Conservation (phyloP, 1,140 invertebrate genomes). For the Zaprionus africanus region DNA sequence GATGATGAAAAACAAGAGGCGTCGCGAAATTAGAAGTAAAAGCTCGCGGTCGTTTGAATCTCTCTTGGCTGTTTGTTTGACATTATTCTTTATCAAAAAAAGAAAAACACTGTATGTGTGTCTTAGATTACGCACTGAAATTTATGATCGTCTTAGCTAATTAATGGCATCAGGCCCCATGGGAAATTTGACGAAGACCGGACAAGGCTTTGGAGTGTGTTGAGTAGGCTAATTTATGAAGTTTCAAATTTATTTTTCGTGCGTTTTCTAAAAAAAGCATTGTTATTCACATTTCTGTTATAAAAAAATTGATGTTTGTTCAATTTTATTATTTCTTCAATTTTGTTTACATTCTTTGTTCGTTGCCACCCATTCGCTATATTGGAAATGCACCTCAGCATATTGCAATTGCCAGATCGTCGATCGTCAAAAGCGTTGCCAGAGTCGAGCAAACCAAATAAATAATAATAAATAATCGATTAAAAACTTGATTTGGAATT, state of each 20-base stretch:
- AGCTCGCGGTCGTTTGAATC: constrained; percentile 18
- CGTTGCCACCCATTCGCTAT: no score
- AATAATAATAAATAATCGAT: not conserved
- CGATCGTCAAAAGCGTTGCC: not conserved
- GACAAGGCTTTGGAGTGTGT: not conserved
- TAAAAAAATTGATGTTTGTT: not conserved
- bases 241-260: not conserved
- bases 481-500: not conserved
- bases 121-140: constrained; percentile 49
- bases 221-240: constrained; percentile 1
- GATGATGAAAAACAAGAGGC: constrained; percentile 8
- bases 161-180: constrained; percentile 28
- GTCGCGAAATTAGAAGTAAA: constrained; percentile 57
- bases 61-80: constrained; percentile 52
- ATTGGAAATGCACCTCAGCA: no score
- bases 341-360: no score
- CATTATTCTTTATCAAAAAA: constrained; percentile 42
- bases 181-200: not conserved
- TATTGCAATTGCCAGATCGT: not conserved
- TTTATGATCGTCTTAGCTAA: constrained; percentile 39
- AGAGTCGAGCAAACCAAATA: not conserved
- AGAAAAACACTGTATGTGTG: constrained; percentile 16
- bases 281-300: no score
- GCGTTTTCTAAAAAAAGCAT: not conserved
- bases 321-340: no score